Evolutionary conservation across 2,888 invertebrate genomes (phyloP).

Genomic region (Trichacis sp.): DNA sequence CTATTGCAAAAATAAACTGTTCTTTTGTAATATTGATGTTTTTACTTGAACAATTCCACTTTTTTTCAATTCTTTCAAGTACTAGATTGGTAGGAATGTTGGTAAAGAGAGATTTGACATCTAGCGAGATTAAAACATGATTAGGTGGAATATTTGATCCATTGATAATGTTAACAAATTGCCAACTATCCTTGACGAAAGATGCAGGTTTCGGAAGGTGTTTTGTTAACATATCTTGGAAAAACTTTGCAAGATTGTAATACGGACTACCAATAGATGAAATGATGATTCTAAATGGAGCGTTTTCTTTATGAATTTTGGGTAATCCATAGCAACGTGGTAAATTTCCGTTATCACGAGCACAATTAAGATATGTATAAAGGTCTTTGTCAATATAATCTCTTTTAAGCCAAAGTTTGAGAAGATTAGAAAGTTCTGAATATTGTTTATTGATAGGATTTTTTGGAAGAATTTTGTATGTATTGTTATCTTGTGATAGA

Average conservation of each 20-base stretch:
- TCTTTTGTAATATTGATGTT: neutral
- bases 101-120: constrained; percentile 34
- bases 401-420: no score
- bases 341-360: no score
- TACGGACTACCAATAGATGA: constrained; percentile 1
- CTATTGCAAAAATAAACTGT: neutral
- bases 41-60: neutral
- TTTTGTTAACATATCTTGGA: neutral
- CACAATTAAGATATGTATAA: no score
- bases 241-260: constrained; percentile 1
- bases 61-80: constrained; percentile 1
- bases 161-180: neutral
- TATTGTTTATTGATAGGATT: no score
- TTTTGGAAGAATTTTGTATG: no score
- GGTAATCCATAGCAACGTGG: no score
- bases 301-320: constrained; percentile 3
- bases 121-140: constrained; percentile 17
- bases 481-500: no score
- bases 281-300: constrained; percentile 8
- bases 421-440: no score
- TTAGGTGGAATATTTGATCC: no score
- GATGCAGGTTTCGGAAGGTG: constrained; percentile 8
- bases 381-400: no score
- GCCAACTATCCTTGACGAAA: constrained; percentile 5
- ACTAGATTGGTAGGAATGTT: constrained; percentile 31